Evolutionary conservation across 2,888 invertebrate genomes (phyloP).

Genomic region (Rhimphoctona megacephalus): DNA sequence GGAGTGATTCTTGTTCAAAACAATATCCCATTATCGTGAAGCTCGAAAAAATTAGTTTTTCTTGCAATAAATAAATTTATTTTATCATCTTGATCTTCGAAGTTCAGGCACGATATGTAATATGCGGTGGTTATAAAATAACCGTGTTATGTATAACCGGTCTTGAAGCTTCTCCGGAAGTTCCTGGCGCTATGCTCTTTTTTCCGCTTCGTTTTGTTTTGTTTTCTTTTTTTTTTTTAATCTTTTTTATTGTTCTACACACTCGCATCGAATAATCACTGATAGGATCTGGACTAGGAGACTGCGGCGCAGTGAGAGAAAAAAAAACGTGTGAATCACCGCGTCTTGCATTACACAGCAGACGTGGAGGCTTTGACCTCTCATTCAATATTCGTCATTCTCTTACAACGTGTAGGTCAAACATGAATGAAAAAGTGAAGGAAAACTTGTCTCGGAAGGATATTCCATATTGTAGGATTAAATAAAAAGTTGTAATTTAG

Average conservation of each 20-base stretch:
- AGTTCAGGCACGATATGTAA: not conserved
- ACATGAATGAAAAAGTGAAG: not conserved
- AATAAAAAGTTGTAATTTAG: not conserved
- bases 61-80: not conserved
- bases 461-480: not conserved
- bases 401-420: not conserved
- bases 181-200: constrained; percentile 41
- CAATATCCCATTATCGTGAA: not conserved
- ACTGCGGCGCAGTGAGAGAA: not conserved
- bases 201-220: constrained; percentile 18
- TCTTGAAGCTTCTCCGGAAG: constrained; percentile 57
- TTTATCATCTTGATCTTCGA: not conserved
- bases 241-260: constrained; percentile 26
- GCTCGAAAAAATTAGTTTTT: not conserved
- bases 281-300: constrained; percentile 51
- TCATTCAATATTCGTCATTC: constrained; percentile 41
- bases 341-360: constrained; percentile 23
- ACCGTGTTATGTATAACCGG: constrained; percentile 25
- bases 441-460: not conserved
- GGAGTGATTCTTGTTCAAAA: not conserved
- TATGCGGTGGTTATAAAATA: constrained; percentile 21
- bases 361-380: constrained; percentile 48
- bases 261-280: constrained; percentile 29
- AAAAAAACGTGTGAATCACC: constrained; percentile 53
- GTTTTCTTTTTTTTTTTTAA: not conserved